phyloP scores from a whole-genome alignment of 2,888 invertebrate genomes.

The Litoditis marina region DNA sequence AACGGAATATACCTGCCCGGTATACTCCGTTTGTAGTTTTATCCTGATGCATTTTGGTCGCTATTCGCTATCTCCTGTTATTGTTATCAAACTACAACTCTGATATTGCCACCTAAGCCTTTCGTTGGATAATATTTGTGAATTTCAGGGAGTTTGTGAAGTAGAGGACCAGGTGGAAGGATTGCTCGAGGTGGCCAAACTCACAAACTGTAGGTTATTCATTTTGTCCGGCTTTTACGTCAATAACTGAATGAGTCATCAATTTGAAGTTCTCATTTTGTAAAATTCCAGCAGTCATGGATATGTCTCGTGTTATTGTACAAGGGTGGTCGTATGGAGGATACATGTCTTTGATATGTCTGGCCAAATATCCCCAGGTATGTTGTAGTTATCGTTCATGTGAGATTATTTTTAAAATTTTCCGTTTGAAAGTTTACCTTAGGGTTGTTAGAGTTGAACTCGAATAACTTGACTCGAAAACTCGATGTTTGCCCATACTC shows the following conservation, averaged over 20 bases:
- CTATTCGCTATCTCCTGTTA: no score
- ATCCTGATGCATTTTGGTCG: no score
- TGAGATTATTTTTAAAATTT: not conserved
- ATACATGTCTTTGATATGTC: slow-evolving; percentile 88
- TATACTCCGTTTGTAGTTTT: no score
- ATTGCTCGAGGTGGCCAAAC: slow-evolving; percentile 73
- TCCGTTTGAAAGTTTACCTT: no score
- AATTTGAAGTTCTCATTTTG: not conserved
- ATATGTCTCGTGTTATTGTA: slow-evolving; percentile 85
- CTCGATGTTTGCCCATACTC: no score
- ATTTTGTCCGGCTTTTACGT: no score
- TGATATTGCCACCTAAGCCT: not conserved
- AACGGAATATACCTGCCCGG: no score
- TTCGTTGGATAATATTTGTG: not conserved
- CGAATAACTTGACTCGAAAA: no score
- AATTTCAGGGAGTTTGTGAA: slow-evolving; percentile 78
- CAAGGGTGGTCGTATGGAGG: slow-evolving; percentile 99
- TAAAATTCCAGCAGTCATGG: slow-evolving; percentile 73
- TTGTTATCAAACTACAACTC: not conserved
- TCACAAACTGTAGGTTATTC: slow-evolving; percentile 15
- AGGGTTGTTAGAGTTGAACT: no score
- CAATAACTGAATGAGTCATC: no score
- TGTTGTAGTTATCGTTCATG: no score
- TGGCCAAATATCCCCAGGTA: slow-evolving; percentile 85
- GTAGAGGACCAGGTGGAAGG: slow-evolving; percentile 92